Percentiles rank a stretch among this genome's conserved stretches.
Evolutionary conservation across 2,888 invertebrate genomes (phyloP).

Genomic region (Hirtodrosophila alboralis): DNA sequence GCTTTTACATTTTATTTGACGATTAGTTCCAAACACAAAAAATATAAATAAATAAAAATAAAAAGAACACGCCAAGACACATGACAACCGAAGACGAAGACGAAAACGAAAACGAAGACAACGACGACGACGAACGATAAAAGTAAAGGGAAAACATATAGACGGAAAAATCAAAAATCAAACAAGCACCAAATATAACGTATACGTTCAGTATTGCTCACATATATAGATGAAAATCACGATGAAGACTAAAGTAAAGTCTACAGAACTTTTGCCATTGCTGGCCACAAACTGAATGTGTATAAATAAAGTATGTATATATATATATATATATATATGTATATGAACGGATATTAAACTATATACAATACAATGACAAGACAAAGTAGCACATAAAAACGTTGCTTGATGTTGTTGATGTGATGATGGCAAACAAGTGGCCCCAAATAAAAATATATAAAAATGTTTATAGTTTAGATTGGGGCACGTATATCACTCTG

Average conservation of each 20-base stretch:
- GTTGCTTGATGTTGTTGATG: constrained; percentile 37
- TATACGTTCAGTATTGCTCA: constrained; percentile 53
- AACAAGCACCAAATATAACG: constrained; percentile 46
- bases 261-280: constrained; percentile 11
- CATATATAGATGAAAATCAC: constrained; percentile 50
- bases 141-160: constrained; percentile 22
- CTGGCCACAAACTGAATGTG: constrained; percentile 35
- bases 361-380: constrained; percentile 49
- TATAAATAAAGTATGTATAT: constrained; percentile 34
- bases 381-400: constrained; percentile 31
- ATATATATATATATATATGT: constrained; percentile 6
- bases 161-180: constrained; percentile 36
- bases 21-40: constrained; percentile 62
- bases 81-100: constrained; percentile 39
- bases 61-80: constrained; percentile 51
- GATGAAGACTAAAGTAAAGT: constrained; percentile 29
- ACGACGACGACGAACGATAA: constrained; percentile 30
- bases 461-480: too few relatives aligned
- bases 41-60: too few relatives aligned
- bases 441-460: constrained; percentile 18
- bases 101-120: constrained; percentile 13
- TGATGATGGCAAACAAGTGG: constrained; percentile 30
- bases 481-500: constrained; percentile 1
- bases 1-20: constrained; percentile 64
- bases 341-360: constrained; percentile 40